A percentile compares a stretch with the other conserved stretches of the same genome.
These are phyloP conservation scores for Drosophila triauraria DNA, from an alignment of 1,140 invertebrate species.

Conservation along the genomic window DNA sequence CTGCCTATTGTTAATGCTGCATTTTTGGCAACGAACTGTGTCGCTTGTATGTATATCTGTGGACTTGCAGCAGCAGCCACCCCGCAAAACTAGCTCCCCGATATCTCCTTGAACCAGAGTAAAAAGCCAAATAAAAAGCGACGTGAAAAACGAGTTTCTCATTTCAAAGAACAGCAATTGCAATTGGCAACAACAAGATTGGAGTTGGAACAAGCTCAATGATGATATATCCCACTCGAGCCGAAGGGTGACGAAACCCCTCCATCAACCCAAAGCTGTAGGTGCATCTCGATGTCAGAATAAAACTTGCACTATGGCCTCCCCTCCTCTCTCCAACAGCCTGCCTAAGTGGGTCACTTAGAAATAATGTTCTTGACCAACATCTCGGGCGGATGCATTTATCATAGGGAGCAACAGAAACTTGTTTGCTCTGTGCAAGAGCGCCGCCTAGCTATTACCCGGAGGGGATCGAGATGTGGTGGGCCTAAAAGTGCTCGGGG, in stretches of 20 bases:
- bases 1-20: conserved; percentile 48
- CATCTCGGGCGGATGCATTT: conserved; percentile 71
- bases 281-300: conserved; percentile 4
- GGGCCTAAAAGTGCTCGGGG: not conserved
- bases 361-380: conserved; percentile 61
- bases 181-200: not conserved
- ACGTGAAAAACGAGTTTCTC: conserved; percentile 51
- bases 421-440: not conserved
- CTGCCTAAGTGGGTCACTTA: conserved; percentile 66
- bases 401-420: conserved; percentile 43
- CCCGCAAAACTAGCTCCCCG: not conserved
- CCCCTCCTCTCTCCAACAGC: conserved; percentile 3
- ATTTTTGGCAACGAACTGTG: conserved; percentile 61
- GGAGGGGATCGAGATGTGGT: not conserved
- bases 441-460: not conserved
- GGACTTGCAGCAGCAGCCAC: conserved; percentile 14
- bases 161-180: conserved; percentile 28
- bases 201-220: not conserved
- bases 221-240: not conserved
- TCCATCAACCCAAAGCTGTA: not conserved
- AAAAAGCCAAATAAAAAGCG: conserved; percentile 47
- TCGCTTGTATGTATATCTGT: conserved; percentile 66
- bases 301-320: not conserved
- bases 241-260: not conserved
- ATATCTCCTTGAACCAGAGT: not conserved